Evolutionary conservation across 1,140 invertebrate species (phyloP), one percentile per base, ranked within the genome.

Genomic region (Drosophila cardini): DNA sequence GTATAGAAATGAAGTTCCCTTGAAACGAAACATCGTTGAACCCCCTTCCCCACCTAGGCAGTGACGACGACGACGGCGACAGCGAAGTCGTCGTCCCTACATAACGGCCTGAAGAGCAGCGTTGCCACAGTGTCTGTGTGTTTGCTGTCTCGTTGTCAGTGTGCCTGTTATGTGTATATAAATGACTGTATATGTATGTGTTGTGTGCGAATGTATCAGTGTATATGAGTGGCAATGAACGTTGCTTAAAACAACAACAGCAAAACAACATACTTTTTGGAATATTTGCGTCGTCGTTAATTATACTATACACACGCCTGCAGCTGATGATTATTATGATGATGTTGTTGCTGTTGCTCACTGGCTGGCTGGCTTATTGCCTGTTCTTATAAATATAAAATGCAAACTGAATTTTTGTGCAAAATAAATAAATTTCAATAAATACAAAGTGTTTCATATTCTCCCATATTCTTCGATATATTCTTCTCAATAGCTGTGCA

Each of bases 1-100:
- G 72, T 87, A 62, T 87, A 72, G 79, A 86, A 87, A 82, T 82
- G 64, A 77, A 83, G 79, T 83, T 83, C 62, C 79, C 83, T 83
- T 79, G 79, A 79, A 86, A 83, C 69, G 56, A 78, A 87, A 82
- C 57, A 40, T 68, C 50, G 56, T 18, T 40, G 48, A 32, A 42
- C 48, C 16, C 50, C 43, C 52, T 53, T 53, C 34, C 34, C 53
- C 36, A 15, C 9, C 26, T 61, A 42, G 48, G 46, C 48, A 9
- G 53, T 16, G 30, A 21, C 26, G 13, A 7, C 34, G 15, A 2
- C 43, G 11, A 11, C 48, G 4, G 8, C 38, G 43, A 18, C 63
- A 40, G 63, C 40, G 48, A 26, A 26, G 21, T 26, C 15, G 42
- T 42, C 52, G 53, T 57, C 64, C 42, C 57, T 56, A 62, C 50